phyloP scores from a whole-genome alignment of 2,797 vertebrate genomes.

The Hafferia zeledoni region DNA sequence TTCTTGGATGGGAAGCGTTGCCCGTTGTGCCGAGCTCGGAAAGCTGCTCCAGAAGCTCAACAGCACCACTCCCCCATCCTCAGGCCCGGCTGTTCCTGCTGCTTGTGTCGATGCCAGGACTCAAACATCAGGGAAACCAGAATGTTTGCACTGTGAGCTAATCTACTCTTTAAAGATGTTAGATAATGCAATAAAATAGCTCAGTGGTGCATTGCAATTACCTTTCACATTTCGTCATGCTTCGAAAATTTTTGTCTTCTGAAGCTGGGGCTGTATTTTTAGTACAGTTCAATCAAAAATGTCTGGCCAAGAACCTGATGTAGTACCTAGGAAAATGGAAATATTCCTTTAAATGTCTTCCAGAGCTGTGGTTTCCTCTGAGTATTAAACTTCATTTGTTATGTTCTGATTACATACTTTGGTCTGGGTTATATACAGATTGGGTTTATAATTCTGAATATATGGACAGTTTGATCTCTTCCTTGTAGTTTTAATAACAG shows the following conservation, averaged over 20 bases:
- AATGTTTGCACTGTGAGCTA: conserved; percentile 63
- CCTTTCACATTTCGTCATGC: conserved; percentile 60
- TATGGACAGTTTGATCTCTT: neutral
- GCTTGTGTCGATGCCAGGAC: neutral
- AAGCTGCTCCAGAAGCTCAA: neutral
- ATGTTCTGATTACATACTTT: conserved; percentile 40
- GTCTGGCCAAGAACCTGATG: conserved; percentile 53
- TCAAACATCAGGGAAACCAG: conserved; percentile 54
- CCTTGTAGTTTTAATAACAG: conserved; percentile 27
- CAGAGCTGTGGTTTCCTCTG: conserved; percentile 34
- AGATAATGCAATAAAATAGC: conserved; percentile 57
- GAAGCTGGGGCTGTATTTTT: conserved; percentile 34
- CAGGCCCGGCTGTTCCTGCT: neutral
- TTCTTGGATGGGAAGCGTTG: neutral
- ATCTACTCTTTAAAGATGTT: conserved; percentile 59
- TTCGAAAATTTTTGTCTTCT: conserved; percentile 53
- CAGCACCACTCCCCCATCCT: neutral
- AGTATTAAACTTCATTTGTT: conserved; percentile 37
- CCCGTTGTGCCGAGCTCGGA: neutral
- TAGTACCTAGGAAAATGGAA: conserved; percentile 62
- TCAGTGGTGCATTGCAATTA: conserved; percentile 40
- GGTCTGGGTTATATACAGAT: conserved; percentile 9
- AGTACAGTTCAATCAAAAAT: conserved; percentile 36
- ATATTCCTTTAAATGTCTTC: conserved; percentile 55
- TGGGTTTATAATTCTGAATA: conserved; percentile 19